Conservation (phyloP, 2,113 vertebrate genomes). For the Suncus etruscus region DNA sequence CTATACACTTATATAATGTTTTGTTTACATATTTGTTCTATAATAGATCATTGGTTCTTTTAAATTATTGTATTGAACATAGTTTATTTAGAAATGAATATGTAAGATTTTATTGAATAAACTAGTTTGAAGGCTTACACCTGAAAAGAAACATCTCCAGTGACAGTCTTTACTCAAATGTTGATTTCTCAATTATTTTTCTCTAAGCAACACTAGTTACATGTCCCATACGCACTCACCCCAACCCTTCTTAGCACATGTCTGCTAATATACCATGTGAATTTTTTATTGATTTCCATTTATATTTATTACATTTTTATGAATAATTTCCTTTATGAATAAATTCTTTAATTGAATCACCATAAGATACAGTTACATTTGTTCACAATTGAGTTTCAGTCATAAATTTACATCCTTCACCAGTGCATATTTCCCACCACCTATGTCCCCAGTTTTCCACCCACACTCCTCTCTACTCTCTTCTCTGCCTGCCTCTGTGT, state of each 20-base stretch:
- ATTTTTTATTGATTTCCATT: not conserved
- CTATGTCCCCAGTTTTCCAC: too few relatives aligned
- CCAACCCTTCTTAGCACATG: not conserved
- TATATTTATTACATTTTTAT: too few relatives aligned
- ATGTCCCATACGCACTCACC: too few relatives aligned
- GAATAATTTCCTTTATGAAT: too few relatives aligned
- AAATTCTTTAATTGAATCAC: too few relatives aligned
- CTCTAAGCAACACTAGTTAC: not conserved
- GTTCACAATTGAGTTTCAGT: too few relatives aligned
- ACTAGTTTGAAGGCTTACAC: not conserved
- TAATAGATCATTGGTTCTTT: not conserved
- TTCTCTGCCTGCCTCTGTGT: too few relatives aligned
- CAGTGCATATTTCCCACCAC: too few relatives aligned
- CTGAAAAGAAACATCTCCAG: not conserved
- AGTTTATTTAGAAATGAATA: slow-evolving; percentile 13
- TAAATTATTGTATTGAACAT: not conserved
- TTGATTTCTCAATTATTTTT: not conserved
- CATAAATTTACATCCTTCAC: too few relatives aligned
- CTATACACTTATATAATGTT: not conserved
- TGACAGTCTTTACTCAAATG: not conserved
- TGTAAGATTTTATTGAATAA: slow-evolving; percentile 3
- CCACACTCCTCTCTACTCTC: too few relatives aligned
- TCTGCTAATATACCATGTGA: not conserved
- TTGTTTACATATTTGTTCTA: not conserved
- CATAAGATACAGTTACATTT: too few relatives aligned